Evolutionary conservation across 2,888 invertebrate species (phyloP), one percentile per base, ranked within the genome.

Genomic region (Eristalinus sepulchralis): DNA sequence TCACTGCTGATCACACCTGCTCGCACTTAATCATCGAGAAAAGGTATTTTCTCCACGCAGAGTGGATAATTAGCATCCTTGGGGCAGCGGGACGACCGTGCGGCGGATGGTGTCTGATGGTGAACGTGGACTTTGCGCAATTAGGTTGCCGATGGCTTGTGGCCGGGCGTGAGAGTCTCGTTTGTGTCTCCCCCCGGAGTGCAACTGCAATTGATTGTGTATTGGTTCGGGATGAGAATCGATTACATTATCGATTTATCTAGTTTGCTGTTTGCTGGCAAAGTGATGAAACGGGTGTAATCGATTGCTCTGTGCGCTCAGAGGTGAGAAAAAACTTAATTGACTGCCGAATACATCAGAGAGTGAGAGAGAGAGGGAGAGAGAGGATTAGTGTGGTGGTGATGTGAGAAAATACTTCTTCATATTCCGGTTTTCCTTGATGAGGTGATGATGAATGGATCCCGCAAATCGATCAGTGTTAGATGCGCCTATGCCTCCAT

Each of bases 1-100:
- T 86, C 86, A 86, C 83, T 86, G 86, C 78, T 79, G 78, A 83
- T 86, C 86, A 86, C 86, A 86, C 86, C 86, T 86, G 86, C 86
- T 75, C 78, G 83, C 83, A 86, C 78, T 86, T 86, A 83, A 83
- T 86, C 86, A 86, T 67, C 60, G 39, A 53, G 36, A 27, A 39
- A 73, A 63, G 77, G 72, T 27, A 27, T 71, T 68, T 77, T 72
- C 66, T 75, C 66, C 60, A 0, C 70, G 73, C 62, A 78, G 83
- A 86, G 79, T 83, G 67, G 86, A 86, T 86, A 86, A 83, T 86
- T 83, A 86, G 86, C 78, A 83, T 83, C 86, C 83, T 71, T 22
- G 55, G 78, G 75, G 17, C 27, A 71, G 55, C 53, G 34, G 10
- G 34, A 27, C 17, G 57, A 60, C 76, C 36, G 59, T 33, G 59